A percentile compares a stretch with the other conserved stretches of the same genome.
Evolutionary conservation across 2,113 vertebrate genomes (phyloP).

Genomic region (Peromyscus leucopus): DNA sequence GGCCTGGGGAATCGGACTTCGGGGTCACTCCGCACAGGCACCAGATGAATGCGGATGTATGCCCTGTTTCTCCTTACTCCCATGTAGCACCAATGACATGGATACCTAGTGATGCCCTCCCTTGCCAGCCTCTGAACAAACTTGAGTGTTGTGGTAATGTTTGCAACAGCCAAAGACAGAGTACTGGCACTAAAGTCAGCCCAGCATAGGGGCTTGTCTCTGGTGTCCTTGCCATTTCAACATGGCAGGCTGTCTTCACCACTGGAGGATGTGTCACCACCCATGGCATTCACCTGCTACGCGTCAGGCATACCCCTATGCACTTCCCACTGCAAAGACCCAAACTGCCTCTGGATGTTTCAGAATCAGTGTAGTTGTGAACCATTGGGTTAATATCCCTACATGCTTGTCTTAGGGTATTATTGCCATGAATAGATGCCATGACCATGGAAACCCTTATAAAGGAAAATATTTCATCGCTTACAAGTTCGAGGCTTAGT

Average conservation of each 20-base stretch:
- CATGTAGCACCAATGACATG: rapidly evolving
- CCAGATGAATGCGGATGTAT: rapidly evolving
- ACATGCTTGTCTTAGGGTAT: too few relatives aligned
- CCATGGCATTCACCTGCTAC: not conserved
- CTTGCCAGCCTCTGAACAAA: too few relatives aligned
- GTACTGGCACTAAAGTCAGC: rapidly evolving
- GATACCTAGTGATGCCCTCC: not conserved
- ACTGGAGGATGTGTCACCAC: rapidly evolving
- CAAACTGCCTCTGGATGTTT: not conserved
- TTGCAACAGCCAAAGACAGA: not conserved
- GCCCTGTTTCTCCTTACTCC: not conserved
- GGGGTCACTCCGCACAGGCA: too few relatives aligned
- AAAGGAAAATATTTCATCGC: not conserved
- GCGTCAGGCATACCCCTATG: not conserved
- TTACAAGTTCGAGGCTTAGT: not conserved
- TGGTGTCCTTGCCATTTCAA: rapidly evolving
- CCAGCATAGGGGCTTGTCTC: rapidly evolving
- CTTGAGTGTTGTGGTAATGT: not conserved
- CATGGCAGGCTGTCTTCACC: not conserved
- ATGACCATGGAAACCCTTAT: not conserved
- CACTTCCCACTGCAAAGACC: not conserved
- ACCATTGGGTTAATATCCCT: too few relatives aligned
- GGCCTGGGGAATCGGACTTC: rapidly evolving
- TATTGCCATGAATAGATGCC: not conserved
- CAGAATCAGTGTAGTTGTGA: not conserved